Evolutionary conservation across 2,888 invertebrate genomes (phyloP).

Genomic region (Tineola bisselliella): DNA sequence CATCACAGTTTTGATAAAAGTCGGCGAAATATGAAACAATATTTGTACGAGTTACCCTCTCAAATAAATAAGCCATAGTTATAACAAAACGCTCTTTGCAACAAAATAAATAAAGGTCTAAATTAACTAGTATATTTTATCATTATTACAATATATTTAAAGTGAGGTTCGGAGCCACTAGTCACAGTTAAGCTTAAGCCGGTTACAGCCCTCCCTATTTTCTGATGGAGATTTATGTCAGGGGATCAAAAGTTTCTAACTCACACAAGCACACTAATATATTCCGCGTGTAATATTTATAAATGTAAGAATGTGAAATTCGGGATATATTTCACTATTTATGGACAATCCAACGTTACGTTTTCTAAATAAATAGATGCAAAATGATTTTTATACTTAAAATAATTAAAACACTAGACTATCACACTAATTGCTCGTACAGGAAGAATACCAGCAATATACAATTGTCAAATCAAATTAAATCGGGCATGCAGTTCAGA

Average conservation of each 20-base stretch:
- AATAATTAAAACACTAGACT: no score
- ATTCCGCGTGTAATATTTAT: slow-evolving; percentile 10
- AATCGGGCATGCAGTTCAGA: not conserved
- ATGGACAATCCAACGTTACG: slow-evolving; percentile 41
- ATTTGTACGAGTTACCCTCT: slow-evolving; percentile 39
- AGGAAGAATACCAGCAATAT: not conserved
- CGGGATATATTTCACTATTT: slow-evolving; percentile 33
- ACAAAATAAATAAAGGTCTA: slow-evolving; percentile 50
- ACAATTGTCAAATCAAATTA: not conserved
- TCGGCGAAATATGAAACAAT: slow-evolving; percentile 55
- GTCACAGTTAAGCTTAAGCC: slow-evolving; percentile 66
- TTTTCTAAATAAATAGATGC: slow-evolving; percentile 40
- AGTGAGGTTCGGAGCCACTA: slow-evolving; percentile 57
- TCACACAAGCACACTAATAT: slow-evolving; percentile 28
- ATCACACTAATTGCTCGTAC: not conserved
- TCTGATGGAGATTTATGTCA: slow-evolving; percentile 68
- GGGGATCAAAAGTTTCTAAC: slow-evolving; percentile 65
- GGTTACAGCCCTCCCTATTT: slow-evolving; percentile 66
- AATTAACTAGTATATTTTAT: slow-evolving; percentile 63
- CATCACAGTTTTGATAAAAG: slow-evolving; percentile 32
- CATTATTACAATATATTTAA: slow-evolving; percentile 67
- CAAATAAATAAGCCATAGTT: slow-evolving; percentile 33
- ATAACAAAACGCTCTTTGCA: slow-evolving; percentile 40
- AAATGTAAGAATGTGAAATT: slow-evolving; percentile 20
- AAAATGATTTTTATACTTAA: not conserved